Conservation (phyloP, 2,888 invertebrate genomes). For the Muscina levida region DNA sequence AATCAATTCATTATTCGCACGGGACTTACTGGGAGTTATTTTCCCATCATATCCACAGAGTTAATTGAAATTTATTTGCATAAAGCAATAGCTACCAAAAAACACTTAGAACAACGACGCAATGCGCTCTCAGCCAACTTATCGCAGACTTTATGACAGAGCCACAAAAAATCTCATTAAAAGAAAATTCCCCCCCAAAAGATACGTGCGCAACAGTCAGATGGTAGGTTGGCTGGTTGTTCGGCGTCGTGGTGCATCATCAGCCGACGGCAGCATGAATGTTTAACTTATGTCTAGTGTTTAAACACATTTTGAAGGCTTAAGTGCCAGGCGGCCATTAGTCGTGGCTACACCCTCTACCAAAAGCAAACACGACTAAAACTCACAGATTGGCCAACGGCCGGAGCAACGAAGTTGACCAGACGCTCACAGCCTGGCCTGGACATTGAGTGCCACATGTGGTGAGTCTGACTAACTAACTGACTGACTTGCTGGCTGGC, state of each 20-base stretch:
- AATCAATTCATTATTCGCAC: too few relatives aligned
- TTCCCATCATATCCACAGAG: too few relatives aligned
- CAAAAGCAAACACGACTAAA: slow-evolving; percentile 10
- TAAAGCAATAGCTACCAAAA: neutral
- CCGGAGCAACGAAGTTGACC: neutral
- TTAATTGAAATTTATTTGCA: slow-evolving; percentile 31
- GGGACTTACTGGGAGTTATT: too few relatives aligned
- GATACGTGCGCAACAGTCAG: neutral
- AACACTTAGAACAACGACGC: neutral
- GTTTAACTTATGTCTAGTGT: slow-evolving; percentile 38
- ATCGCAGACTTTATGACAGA: slow-evolving; percentile 17
- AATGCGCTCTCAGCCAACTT: neutral
- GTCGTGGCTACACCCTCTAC: slow-evolving; percentile 58
- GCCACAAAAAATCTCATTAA: slow-evolving; percentile 25
- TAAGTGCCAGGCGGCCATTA: slow-evolving; percentile 50
- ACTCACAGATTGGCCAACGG: slow-evolving; percentile 8
- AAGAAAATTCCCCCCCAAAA: slow-evolving; percentile 20
- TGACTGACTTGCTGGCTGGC: neutral
- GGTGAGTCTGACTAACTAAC: slow-evolving; percentile 40
- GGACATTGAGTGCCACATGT: slow-evolving; percentile 56
- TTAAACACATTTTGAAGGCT: slow-evolving; percentile 48
- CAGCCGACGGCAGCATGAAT: neutral
- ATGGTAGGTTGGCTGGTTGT: neutral
- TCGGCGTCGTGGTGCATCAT: neutral
- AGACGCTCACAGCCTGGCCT: slow-evolving; percentile 2